These are phyloP conservation scores for Physocephala rufipes DNA, from an alignment of 2,888 invertebrate genomes.

Conservation along the genomic window DNA sequence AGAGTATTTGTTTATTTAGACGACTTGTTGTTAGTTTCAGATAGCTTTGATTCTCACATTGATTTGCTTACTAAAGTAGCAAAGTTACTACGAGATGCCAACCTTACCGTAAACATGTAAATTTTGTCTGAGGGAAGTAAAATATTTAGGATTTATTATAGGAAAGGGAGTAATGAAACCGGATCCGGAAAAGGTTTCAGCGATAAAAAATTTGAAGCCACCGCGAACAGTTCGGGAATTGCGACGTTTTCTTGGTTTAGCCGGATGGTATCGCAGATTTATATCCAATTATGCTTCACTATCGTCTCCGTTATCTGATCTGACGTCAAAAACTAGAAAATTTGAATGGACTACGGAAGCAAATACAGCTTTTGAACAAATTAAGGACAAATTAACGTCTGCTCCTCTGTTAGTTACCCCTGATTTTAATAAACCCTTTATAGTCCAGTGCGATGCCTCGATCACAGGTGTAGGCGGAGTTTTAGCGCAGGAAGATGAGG, in stretches of 20 bases:
- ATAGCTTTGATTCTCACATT: constrained; percentile 29
- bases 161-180: constrained; percentile 39
- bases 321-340: constrained; percentile 26
- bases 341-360: constrained; percentile 36
- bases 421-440: constrained; percentile 40
- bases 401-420: constrained; percentile 39
- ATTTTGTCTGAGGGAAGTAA: constrained; percentile 35
- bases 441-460: constrained; percentile 42
- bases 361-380: constrained; percentile 27
- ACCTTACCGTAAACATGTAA: constrained; percentile 38
- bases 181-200: constrained; percentile 38
- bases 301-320: constrained; percentile 36
- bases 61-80: constrained; percentile 21
- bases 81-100: too few relatives aligned
- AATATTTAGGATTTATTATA: constrained; percentile 39
- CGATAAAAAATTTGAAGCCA: constrained; percentile 28
- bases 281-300: constrained; percentile 28
- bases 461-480: constrained; percentile 37
- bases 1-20: constrained; percentile 40
- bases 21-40: constrained; percentile 35
- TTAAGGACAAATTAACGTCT: constrained; percentile 35
- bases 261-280: constrained; percentile 43
- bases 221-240: constrained; percentile 31
- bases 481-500: constrained; percentile 33
- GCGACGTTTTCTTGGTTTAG: constrained; percentile 38